Conservation (phyloP, 1,140 invertebrate species). For the Ruditapes philippinarum region DNA sequence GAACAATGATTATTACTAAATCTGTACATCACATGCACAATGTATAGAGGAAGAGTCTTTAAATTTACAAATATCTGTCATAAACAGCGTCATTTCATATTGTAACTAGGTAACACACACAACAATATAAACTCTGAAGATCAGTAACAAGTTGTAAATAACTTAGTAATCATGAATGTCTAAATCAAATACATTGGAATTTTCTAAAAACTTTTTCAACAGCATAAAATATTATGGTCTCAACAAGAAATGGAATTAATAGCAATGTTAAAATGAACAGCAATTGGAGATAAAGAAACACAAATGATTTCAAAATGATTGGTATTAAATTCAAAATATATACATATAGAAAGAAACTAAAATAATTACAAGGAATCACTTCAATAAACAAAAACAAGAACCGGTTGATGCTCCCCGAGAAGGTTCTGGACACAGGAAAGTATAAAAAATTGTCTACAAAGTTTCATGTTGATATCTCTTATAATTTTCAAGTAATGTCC, state of each 20-base stretch:
- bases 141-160: conserved; percentile 5
- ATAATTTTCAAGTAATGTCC: no score
- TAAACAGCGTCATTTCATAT: neutral
- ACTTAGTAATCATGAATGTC: conserved; percentile 1
- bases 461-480: no score
- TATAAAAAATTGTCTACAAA: no score
- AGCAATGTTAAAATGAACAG: neutral
- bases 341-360: conserved; percentile 18
- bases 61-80: neutral
- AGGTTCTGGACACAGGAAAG: no score
- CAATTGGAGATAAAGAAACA: neutral
- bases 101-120: neutral
- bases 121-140: conserved; percentile 22
- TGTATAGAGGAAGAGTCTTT: neutral
- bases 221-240: neutral
- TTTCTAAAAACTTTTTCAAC: conserved; percentile 20
- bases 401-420: no score
- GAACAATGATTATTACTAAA: no score
- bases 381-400: neutral
- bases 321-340: neutral
- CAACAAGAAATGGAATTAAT: neutral
- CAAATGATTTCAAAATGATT: conserved; percentile 12
- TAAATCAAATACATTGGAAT: neutral
- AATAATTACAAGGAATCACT: neutral
- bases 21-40: neutral